A percentile compares a stretch with the other conserved stretches of the same genome.
Evolutionary conservation across 2,888 invertebrate species (phyloP).

Genomic region (Tetanocera ferruginea): DNA sequence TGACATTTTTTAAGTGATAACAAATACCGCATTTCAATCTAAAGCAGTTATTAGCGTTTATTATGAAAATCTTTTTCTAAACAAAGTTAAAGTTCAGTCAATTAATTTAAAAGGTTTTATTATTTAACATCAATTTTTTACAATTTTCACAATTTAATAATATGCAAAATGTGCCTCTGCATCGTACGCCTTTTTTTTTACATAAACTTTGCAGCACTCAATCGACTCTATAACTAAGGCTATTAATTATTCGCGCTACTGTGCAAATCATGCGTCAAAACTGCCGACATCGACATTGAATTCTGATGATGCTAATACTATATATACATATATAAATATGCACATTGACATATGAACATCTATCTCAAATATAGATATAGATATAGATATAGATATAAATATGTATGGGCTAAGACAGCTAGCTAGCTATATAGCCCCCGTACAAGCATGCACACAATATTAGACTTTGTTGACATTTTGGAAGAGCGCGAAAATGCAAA

Average conservation of each 20-base stretch:
- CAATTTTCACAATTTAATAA: too few species aligned
- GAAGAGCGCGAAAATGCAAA: constrained; percentile 34
- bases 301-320: constrained; percentile 11
- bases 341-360: too few species aligned
- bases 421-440: too few species aligned
- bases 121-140: too few species aligned
- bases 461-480: constrained; percentile 6
- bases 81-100: too few species aligned
- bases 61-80: not conserved
- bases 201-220: constrained; percentile 10
- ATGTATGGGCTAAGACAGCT: too few species aligned
- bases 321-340: too few species aligned
- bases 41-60: too few species aligned
- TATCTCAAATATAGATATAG: too few species aligned
- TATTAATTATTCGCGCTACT: constrained; percentile 30
- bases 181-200: not conserved
- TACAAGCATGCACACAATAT: not conserved
- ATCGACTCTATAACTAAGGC: not conserved
- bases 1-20: not conserved
- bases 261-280: constrained; percentile 31
- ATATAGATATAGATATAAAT: too few species aligned
- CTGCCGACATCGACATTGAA: constrained; percentile 26
- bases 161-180: too few species aligned
- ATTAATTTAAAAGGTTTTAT: too few species aligned
- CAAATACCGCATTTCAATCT: not conserved